Evolutionary conservation across 2,797 vertebrate genomes (phyloP).

Genomic region (Acrossocheilus fasciatus): DNA sequence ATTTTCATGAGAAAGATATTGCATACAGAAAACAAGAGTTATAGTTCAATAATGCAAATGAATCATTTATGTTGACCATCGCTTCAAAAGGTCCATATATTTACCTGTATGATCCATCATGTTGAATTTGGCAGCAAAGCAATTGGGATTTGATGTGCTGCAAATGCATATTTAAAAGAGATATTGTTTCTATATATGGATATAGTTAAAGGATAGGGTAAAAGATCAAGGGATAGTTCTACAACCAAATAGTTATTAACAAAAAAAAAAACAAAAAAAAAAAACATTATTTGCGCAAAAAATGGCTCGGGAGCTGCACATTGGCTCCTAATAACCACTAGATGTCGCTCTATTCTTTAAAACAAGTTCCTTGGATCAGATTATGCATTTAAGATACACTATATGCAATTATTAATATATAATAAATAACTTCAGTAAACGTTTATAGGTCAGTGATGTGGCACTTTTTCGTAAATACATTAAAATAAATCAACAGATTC

Average conservation of each 20-base stretch:
- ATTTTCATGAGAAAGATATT: neutral
- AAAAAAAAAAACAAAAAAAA: no score
- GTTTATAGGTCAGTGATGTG: neutral
- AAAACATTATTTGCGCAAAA: neutral
- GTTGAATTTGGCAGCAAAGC: neutral
- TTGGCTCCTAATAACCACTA: constrained; percentile 59
- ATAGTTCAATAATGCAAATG: neutral
- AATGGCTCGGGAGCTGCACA: neutral
- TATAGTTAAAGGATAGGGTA: no score
- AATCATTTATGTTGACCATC: neutral
- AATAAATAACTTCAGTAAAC: neutral
- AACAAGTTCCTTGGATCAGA: neutral
- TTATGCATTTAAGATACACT: neutral
- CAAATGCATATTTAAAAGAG: neutral
- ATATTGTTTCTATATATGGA: no score
- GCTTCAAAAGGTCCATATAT: neutral
- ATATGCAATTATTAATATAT: no score
- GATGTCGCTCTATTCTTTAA: constrained; percentile 61
- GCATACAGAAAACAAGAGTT: neutral
- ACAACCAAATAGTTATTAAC: neutral
- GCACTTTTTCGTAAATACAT: neutral
- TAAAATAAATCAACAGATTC: neutral
- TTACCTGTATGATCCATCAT: neutral
- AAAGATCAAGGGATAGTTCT: neutral
- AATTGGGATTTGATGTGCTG: neutral